Conservation (phyloP, 2,113 vertebrate species). For the Bothrops jararaca region DNA sequence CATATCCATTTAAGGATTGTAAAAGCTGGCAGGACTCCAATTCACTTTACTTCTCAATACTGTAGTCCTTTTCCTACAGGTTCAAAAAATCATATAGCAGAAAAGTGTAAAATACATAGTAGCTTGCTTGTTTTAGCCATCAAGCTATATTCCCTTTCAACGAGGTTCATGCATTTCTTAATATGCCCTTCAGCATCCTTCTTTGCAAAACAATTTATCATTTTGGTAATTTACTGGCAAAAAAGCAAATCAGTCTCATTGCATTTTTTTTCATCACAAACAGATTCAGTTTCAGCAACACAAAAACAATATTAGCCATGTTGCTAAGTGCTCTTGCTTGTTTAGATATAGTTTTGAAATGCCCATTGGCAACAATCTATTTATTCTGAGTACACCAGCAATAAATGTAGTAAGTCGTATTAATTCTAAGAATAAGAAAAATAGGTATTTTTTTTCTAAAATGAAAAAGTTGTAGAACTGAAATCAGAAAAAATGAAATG, state of each 20-base stretch:
- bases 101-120: slow-evolving; percentile 66
- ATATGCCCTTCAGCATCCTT: slow-evolving; percentile 55
- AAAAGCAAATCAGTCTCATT: slow-evolving; percentile 52
- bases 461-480: neutral
- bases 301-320: slow-evolving; percentile 39
- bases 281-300: slow-evolving; percentile 46
- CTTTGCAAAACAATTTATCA: slow-evolving; percentile 52
- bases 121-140: slow-evolving; percentile 58
- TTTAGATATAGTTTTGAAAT: slow-evolving; percentile 4
- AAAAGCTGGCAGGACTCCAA: slow-evolving; percentile 64
- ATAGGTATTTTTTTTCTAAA: neutral
- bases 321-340: neutral
- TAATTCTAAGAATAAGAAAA: neutral
- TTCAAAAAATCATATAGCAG: slow-evolving; percentile 56
- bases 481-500: slow-evolving; percentile 26
- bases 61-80: slow-evolving; percentile 57
- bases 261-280: slow-evolving; percentile 35
- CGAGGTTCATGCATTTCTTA: slow-evolving; percentile 63
- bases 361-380: neutral
- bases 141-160: slow-evolving; percentile 60
- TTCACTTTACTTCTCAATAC: slow-evolving; percentile 55
- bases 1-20: slow-evolving; percentile 64
- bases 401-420: neutral
- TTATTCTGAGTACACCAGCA: neutral
- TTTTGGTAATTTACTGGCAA: slow-evolving; percentile 39